Evolutionary conservation across 2,888 invertebrate species (phyloP).

Genomic region (Drosophila flavopinicola): DNA sequence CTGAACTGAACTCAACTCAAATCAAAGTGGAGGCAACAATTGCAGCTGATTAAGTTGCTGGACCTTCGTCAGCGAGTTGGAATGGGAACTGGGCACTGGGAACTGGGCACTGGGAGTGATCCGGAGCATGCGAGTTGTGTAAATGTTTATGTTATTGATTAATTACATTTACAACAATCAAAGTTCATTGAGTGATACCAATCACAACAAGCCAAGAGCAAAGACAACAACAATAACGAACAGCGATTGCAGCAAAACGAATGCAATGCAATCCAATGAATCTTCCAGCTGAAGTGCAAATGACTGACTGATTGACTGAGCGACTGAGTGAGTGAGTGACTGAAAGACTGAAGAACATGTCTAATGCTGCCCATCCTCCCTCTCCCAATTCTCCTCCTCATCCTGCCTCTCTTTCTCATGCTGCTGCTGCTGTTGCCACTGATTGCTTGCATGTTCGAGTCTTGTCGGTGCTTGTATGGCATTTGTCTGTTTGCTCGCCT

Average conservation of each 20-base stretch:
- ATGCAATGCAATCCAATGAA: constrained; percentile 64
- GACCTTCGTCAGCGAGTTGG: not conserved
- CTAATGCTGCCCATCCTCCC: constrained; percentile 49
- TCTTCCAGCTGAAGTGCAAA: constrained; percentile 58
- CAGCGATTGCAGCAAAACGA: constrained; percentile 6
- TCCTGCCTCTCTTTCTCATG: not conserved
- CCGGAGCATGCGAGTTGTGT: constrained; percentile 46
- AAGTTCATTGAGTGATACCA: constrained; percentile 79
- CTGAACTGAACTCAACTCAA: constrained; percentile 14
- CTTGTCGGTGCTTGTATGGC: constrained; percentile 72
- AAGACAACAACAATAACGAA: constrained; percentile 37
- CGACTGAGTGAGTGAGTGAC: constrained; percentile 44
- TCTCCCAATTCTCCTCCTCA: not conserved
- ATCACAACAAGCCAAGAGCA: constrained; percentile 72
- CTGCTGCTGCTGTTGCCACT: constrained; percentile 23
- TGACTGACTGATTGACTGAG: constrained; percentile 47
- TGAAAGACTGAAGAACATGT: constrained; percentile 62
- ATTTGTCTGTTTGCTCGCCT: constrained; percentile 74
- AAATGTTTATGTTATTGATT: constrained; percentile 78
- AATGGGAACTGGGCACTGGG: constrained; percentile 1
- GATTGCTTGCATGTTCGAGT: constrained; percentile 69
- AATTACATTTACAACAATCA: constrained; percentile 80
- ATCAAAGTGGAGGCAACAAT: constrained; percentile 37
- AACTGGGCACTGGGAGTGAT: constrained; percentile 1
- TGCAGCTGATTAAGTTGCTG: constrained; percentile 62